Percentiles rank a stretch among this genome's conserved stretches.
Evolutionary conservation across 2,888 invertebrate species (phyloP).

Genomic region (Drosophila borborema): DNA sequence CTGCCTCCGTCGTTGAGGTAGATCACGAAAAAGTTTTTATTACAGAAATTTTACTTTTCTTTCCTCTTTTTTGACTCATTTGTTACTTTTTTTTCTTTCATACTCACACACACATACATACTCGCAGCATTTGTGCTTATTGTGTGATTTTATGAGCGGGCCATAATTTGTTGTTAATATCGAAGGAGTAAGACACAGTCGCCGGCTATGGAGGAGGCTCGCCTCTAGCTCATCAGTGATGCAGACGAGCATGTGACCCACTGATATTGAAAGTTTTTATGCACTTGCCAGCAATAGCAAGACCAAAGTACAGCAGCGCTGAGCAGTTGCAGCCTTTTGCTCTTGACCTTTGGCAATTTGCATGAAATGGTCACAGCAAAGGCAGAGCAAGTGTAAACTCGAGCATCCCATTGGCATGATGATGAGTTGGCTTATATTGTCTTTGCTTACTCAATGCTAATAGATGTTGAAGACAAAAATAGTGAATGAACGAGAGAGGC

Average conservation of each 20-base stretch:
- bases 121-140: slow-evolving; percentile 51
- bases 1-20: slow-evolving; percentile 72
- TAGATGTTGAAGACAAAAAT: not conserved
- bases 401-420: slow-evolving; percentile 10
- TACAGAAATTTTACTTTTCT: slow-evolving; percentile 69
- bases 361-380: slow-evolving; percentile 41
- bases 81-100: slow-evolving; percentile 48
- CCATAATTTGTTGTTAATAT: slow-evolving; percentile 81
- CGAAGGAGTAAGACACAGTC: slow-evolving; percentile 47
- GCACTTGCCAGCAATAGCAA: slow-evolving; percentile 53
- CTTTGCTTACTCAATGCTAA: not conserved
- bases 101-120: slow-evolving; percentile 17
- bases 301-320: not conserved
- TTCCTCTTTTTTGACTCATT: slow-evolving; percentile 40
- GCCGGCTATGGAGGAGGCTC: slow-evolving; percentile 48
- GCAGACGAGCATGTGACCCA: slow-evolving; percentile 81
- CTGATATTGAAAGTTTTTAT: slow-evolving; percentile 80
- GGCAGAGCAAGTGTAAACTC: not conserved
- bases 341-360: slow-evolving; percentile 77
- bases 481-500: too few relatives aligned
- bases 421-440: slow-evolving; percentile 8
- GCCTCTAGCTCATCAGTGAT: slow-evolving; percentile 75
- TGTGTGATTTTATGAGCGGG: slow-evolving; percentile 76
- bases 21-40: slow-evolving; percentile 80
- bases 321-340: slow-evolving; percentile 62